Base-by-base conservation (phyloP, 2,888 invertebrate species). In the Drosophila engyochracea region DNA sequence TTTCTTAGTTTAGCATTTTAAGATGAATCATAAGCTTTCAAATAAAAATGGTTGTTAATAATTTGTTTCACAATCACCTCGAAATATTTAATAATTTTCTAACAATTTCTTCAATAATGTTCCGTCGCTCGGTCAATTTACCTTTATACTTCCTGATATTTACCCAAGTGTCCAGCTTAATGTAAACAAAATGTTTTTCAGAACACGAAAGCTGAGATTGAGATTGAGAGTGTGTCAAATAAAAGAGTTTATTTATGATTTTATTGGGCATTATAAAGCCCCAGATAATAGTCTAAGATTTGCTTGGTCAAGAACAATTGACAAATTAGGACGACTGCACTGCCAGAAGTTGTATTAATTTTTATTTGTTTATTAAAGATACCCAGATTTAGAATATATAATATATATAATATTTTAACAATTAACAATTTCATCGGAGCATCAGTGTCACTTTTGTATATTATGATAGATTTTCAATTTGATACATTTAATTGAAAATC, bases 191-290 rank as follows among this genome's bases (percentile, higher is more conserved):
- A 41, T n/a, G 10, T 41, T 10, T n/a, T 41, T 10, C 10, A 41
- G 10, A 10, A 10, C 0, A 0, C n/a, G n/a, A 41, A 41, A n/a
- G 4, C 1, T n/a, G 4, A 0, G 0, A 10, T 22, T 41, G n/a
- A 41, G 10, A n/a, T 25, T 25, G 10, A 4, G 4, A n/a, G 4
- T 12, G 12, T 22, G 12, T n/a, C n/a, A n/a, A 41, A n/a, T n/a
- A 10, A n/a, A n/a, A n/a, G 41, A 0, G 4, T 41, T n/a, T 41
- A n/a, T 1, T 41, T 41, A 10, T 41, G 10, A 41, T n/a, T 41
- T 12, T 41, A 22, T 12, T 22, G 5, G 10, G 5, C 2, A 12
- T 22, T 47, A 22, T 7, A 22, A 47, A 1, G 7, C 7, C 7
- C 22, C 14, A n/a, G 19, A n/a, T 41, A 41, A 9, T 19, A n/a